Evolutionary conservation across 2,113 vertebrate species (phyloP).

Genomic region (Rousettus leschenaultii): DNA sequence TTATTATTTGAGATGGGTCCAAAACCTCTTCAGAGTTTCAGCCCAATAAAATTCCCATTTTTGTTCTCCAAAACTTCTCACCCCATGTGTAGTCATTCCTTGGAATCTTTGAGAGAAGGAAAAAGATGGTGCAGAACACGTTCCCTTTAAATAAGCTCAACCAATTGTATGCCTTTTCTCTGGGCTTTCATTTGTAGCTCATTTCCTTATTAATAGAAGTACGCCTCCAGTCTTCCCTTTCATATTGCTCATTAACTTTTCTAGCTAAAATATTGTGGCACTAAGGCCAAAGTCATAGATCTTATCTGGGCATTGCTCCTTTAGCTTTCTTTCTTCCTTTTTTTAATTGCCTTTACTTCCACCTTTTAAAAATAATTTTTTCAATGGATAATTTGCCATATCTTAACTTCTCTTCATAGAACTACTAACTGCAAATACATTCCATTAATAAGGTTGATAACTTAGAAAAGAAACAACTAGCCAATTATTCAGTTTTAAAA

Average conservation of each 20-base stretch:
- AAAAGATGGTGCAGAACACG: neutral
- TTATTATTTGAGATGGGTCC: neutral
- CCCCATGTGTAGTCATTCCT: neutral
- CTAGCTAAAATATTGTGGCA: neutral
- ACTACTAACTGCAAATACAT: neutral
- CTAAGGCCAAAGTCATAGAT: neutral
- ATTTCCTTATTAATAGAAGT: neutral
- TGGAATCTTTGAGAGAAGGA: neutral
- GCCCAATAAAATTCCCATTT: neutral
- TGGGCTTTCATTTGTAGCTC: neutral
- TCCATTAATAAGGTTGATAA: slow-evolving; percentile 40
- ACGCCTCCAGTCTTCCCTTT: neutral
- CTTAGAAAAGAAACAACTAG: neutral
- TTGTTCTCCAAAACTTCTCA: neutral
- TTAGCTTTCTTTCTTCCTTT: neutral
- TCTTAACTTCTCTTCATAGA: neutral
- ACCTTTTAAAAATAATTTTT: neutral
- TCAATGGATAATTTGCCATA: neutral
- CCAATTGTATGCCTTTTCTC: neutral
- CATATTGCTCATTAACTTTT: neutral
- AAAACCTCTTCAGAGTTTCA: neutral
- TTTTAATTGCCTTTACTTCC: neutral
- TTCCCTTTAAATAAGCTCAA: neutral
- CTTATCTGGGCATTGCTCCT: neutral
- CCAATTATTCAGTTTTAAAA: slow-evolving; percentile 11